A percentile compares a stretch with the other conserved stretches of the same genome.
These are phyloP conservation scores for Erpobdella octoculata DNA, from an alignment of 2,888 invertebrate species.

Conservation along the genomic window DNA sequence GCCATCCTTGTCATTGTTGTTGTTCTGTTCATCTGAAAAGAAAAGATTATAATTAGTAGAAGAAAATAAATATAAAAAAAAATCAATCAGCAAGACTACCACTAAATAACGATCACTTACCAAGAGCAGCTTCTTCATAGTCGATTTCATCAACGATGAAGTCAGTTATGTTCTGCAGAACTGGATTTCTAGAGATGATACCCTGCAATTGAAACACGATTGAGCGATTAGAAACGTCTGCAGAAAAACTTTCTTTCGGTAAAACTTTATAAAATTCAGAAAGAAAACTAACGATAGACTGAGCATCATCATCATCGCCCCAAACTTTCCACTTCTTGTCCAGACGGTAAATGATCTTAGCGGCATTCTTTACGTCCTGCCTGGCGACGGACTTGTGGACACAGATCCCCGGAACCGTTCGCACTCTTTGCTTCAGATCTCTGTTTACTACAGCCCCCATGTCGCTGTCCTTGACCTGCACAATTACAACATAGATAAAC, in stretches of 20 bases:
- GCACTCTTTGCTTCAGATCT: constrained; percentile 83
- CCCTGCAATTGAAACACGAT: constrained; percentile 33
- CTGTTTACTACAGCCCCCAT: constrained; percentile 91
- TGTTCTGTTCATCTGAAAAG: neutral
- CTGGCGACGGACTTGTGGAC: constrained; percentile 51
- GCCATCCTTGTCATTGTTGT: constrained; percentile 20
- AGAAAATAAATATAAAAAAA: too few relatives aligned
- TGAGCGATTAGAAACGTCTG: neutral
- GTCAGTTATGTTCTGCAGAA: constrained; percentile 90
- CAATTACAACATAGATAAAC: neutral
- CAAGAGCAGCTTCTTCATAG: constrained; percentile 79
- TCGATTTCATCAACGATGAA: constrained; percentile 94
- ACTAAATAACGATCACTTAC: neutral
- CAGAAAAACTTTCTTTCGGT: neutral
- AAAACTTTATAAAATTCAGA: neutral
- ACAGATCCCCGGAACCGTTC: constrained; percentile 58
- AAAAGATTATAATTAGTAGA: too few relatives aligned
- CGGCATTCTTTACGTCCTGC: constrained; percentile 83
- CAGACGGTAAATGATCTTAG: constrained; percentile 79
- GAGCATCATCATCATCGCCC: constrained; percentile 54
- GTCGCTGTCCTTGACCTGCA: constrained; percentile 75
- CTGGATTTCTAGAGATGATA: constrained; percentile 65
- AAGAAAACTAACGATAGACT: constrained; percentile 42
- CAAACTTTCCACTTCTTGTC: constrained; percentile 77
- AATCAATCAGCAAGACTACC: neutral